Conservation (phyloP, 2,113 vertebrate species). For the Dicrurus megarhynchus region DNA sequence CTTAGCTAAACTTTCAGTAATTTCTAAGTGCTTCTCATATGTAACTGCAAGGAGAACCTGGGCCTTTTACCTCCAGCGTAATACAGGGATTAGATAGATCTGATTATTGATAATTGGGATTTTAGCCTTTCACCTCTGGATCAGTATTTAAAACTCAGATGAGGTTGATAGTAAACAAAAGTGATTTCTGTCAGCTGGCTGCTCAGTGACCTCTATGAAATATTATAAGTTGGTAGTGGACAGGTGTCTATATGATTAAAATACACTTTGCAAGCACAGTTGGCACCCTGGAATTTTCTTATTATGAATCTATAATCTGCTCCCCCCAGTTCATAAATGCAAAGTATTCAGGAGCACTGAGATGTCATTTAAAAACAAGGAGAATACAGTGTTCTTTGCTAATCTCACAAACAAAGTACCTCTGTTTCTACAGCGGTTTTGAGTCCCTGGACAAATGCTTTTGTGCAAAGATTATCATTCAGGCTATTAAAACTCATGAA, state of each 20-base stretch:
- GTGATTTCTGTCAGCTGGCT: constrained; percentile 10
- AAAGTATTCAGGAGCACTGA: not conserved
- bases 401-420: constrained; percentile 7
- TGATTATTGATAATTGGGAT: not conserved
- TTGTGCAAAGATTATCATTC: not conserved
- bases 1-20: not conserved
- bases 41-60: not conserved
- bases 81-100: not conserved
- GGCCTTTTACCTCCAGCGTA: not conserved
- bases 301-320: not conserved
- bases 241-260: constrained; percentile 59
- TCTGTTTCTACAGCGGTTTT: not conserved
- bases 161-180: not conserved
- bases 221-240: constrained; percentile 21
- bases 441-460: not conserved
- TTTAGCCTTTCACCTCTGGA: not conserved
- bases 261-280: not conserved
- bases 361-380: not conserved
- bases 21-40: not conserved
- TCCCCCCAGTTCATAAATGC: not conserved
- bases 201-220: constrained; percentile 22
- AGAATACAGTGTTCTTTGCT: not conserved
- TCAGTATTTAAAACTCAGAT: not conserved
- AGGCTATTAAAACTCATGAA: not conserved
- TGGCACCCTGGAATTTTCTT: constrained; percentile 41